Percentiles rank a stretch among this genome's conserved stretches.
These are phyloP conservation scores for Neolamprologus variostigma DNA, from an alignment of 2,113 vertebrate species.

Conservation along the genomic window DNA sequence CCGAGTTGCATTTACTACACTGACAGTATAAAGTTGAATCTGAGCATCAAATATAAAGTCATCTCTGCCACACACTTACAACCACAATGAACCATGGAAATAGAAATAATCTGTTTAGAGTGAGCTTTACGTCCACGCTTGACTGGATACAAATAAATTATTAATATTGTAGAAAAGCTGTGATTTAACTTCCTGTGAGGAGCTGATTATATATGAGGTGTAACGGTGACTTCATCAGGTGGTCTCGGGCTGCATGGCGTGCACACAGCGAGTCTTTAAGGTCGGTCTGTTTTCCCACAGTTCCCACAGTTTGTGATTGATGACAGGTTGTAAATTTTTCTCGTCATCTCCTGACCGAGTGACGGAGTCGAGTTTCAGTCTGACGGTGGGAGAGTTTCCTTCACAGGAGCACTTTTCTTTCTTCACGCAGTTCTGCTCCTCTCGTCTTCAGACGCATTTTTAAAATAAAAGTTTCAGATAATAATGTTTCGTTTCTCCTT, in stretches of 20 bases:
- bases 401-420: background rate
- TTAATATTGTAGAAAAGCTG: fast-evolving
- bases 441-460: background rate
- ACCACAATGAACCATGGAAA: background rate
- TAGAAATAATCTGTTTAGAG: fast-evolving
- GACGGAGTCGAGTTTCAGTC: background rate
- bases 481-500: background rate
- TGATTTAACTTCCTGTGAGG: background rate
- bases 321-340: background rate
- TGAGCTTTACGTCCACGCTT: fast-evolving
- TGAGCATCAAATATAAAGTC: fast-evolving
- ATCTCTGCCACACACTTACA: background rate
- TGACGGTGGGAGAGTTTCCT: background rate
- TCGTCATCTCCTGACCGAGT: background rate
- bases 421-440: background rate
- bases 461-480: background rate
- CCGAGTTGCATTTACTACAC: background rate
- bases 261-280: background rate
- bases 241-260: background rate
- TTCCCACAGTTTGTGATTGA: conserved; percentile 17
- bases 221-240: background rate
- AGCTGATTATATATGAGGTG: background rate
- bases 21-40: background rate
- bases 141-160: background rate
- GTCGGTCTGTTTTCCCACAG: background rate